Percentiles rank a stretch among this genome's conserved stretches.
phyloP scores from a whole-genome alignment of 2,888 invertebrate genomes.

The Pseudococcus jackbeardsleyi region DNA sequence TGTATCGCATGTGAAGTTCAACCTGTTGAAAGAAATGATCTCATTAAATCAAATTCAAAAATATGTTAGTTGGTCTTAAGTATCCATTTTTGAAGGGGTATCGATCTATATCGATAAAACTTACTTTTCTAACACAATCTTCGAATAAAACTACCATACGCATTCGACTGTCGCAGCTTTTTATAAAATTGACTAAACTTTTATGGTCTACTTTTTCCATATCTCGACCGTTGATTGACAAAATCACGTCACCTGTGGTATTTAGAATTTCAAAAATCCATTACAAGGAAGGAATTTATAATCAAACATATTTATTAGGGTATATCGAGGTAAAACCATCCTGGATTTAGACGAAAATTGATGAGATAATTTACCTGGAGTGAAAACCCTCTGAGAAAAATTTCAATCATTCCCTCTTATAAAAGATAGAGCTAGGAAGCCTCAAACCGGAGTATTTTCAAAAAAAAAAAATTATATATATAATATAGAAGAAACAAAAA shows the following conservation, averaged over 20 bases:
- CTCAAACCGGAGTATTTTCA: too few species aligned
- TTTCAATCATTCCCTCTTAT: too few species aligned
- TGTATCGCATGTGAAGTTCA: slow-evolving; percentile 92
- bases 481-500: too few species aligned
- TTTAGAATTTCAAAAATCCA: not conserved
- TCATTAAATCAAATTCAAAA: not conserved
- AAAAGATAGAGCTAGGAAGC: too few species aligned
- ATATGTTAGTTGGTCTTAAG: not conserved
- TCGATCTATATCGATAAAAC: slow-evolving; percentile 23
- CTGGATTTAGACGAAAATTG: too few species aligned
- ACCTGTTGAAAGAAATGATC: slow-evolving; percentile 72
- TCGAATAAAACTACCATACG: slow-evolving; percentile 97
- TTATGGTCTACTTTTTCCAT: slow-evolving; percentile 96
- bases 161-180: slow-evolving; percentile 89
- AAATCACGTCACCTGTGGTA: slow-evolving; percentile 85
- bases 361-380: too few species aligned
- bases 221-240: slow-evolving; percentile 95
- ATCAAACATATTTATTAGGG: too few species aligned
- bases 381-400: too few species aligned
- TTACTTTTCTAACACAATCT: slow-evolving; percentile 93
- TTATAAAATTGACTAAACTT: slow-evolving; percentile 91
- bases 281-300: not conserved
- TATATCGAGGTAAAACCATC: too few species aligned
- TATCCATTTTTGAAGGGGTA: too few species aligned
- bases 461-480: too few species aligned